Base-by-base conservation (phyloP, 2,888 invertebrate genomes). In the Aporophyla nigra region DNA sequence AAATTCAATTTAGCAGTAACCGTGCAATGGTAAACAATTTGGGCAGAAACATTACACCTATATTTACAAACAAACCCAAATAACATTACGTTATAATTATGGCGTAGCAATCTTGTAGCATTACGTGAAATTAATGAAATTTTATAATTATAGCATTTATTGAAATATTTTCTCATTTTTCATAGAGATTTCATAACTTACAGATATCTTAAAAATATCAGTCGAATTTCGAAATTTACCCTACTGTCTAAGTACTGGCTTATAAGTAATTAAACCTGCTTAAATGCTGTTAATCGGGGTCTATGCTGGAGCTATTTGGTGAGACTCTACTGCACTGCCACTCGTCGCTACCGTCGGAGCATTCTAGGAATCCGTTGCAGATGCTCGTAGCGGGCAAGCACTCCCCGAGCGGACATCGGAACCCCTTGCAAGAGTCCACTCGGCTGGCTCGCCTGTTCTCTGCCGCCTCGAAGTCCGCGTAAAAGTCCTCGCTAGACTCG, bases 331-430 rank as follows among this genome's bases (percentile, higher is more conserved):
- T 90, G 93, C 98, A 98, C 83, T 97, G 96, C 93, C 97, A 97
- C 92, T 98, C 98, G 93, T 98, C 98, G 91, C 98, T 98, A 58
- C 98, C 98, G 91, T 98, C 98, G 56, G 97, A 97, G 90, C 98
- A 98, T 92, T 98, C 98, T 80, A 98, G 97, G 89, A 97, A 98
- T 16, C 98, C 98, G 91, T 98, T 98, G 92, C 98, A 98, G 4
- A 98, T 95, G 87, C 98, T 97, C 3, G 97, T 97, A 68, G 97
- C 97, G 0, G 98, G 97, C 56, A 98, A 93, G 88, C 98, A 98
- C 91, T 98, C 98, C 9, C 98, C 98, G 0, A 98, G 95, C 0
- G 98, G 98, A 92, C 98, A 98, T 65, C 98, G 93, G 90, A 98
- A 98, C 0, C 98, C 98, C 83, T 96, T 96, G 90, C 98, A 98